A percentile compares a stretch with the other conserved stretches of the same genome.
phyloP scores from a whole-genome alignment of 2,113 vertebrate genomes.

The Gavialis gangeticus region DNA sequence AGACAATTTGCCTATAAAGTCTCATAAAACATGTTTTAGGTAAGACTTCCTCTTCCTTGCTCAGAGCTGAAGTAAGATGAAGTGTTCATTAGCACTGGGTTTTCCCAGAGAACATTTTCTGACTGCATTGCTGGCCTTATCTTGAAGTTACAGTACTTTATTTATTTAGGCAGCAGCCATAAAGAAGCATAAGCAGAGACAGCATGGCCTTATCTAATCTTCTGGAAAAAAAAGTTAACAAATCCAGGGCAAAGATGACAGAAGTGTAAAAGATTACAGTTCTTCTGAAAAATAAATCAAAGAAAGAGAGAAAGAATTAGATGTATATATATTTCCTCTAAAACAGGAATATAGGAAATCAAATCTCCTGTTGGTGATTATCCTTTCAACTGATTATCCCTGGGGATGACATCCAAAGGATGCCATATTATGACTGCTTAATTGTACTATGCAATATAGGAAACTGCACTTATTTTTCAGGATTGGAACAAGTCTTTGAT shows the following conservation, averaged over 20 bases:
- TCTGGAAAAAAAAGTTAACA: background rate
- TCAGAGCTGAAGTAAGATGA: constrained; percentile 3
- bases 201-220: constrained; percentile 4
- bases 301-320: constrained; percentile 28
- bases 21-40: background rate
- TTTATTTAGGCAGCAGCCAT: background rate
- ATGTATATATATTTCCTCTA: background rate
- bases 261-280: constrained; percentile 41
- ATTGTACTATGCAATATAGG: constrained; percentile 57
- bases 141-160: constrained; percentile 14
- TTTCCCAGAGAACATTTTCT: constrained; percentile 39
- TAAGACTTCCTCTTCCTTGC: constrained; percentile 8
- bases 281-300: background rate
- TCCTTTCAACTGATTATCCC: constrained; percentile 60
- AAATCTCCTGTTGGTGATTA: constrained; percentile 47
- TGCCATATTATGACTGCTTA: constrained; percentile 76
- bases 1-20: background rate
- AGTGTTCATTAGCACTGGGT: background rate
- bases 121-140: background rate
- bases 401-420: constrained; percentile 41
- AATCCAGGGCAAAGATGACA: constrained; percentile 23
- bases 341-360: constrained; percentile 40
- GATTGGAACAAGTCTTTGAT: constrained; percentile 55
- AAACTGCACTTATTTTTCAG: constrained; percentile 70
- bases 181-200: background rate